Evolutionary conservation across 2,888 invertebrate species (phyloP).

Genomic region (Tachystola acroxantha): DNA sequence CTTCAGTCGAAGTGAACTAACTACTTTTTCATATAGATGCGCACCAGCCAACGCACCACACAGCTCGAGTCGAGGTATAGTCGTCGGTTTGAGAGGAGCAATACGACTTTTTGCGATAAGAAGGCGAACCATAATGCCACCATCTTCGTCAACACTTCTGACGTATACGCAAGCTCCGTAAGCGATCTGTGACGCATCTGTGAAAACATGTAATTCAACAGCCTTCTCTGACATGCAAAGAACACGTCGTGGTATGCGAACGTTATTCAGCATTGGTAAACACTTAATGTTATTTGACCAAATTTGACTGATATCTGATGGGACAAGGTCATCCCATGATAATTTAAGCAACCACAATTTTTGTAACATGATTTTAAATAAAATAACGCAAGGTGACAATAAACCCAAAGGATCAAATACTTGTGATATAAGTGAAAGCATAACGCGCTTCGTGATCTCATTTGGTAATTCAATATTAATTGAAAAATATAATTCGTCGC

Average conservation of each 20-base stretch:
- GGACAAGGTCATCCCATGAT: conserved; percentile 20
- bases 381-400: conserved; percentile 18
- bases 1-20: conserved; percentile 13
- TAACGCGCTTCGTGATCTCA: conserved; percentile 15
- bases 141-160: too few relatives aligned
- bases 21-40: conserved; percentile 21
- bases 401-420: conserved; percentile 23
- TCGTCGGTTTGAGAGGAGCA: too few relatives aligned
- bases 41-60: too few relatives aligned
- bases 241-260: conserved; percentile 18
- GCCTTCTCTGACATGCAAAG: conserved; percentile 10
- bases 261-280: conserved; percentile 13
- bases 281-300: conserved; percentile 1
- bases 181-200: too few relatives aligned
- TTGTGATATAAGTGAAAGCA: conserved; percentile 19
- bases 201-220: conserved; percentile 22
- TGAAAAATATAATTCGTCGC: conserved; percentile 13
- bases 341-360: too few relatives aligned
- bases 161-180: too few relatives aligned
- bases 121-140: too few relatives aligned
- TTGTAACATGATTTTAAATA: too few relatives aligned
- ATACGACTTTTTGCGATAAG: too few relatives aligned
- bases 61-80: too few relatives aligned
- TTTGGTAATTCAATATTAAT: not conserved
- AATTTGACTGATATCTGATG: not conserved